Base-by-base conservation (phyloP, 2,888 invertebrate species). In the Leucozona laternaria region DNA sequence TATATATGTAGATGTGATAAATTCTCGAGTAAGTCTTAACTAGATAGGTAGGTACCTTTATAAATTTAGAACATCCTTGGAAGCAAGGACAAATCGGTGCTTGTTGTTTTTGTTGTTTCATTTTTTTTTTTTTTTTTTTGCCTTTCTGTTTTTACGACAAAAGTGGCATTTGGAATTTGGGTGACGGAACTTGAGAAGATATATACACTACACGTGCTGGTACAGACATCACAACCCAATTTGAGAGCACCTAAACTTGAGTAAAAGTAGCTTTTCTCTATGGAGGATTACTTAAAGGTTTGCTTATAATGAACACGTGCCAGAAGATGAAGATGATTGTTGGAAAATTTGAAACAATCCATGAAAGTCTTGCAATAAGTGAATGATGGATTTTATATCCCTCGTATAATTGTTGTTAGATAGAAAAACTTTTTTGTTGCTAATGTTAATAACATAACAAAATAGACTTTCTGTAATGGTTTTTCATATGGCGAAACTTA, bases 61-160 rank as follows among this genome's bases (percentile, higher is more conserved):
- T 77, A 85, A 80, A 77, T 81, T 81, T 86, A 86, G 81, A 80
- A 81, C 73, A 86, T 77, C 81, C 85, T 86, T 86, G 80, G 55
- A 57, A 70, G 77, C 80, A 85, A 81, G 85, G 80, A 80, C 84
- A 80, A 80, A 77, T 68, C 58, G 57, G 60, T 76, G 71, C 55
- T 76, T n/a, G 76, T 64, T 22, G 53, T 53, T 50, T 22, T 53
- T 53, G 25, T 13, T 40, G 2, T 55, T 53, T n/a, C n/a, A n/a
- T n/a, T 71, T 25, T 22, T 25, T 66, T 48, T 34, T 37, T 48
- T 31, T 50, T 75, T 25, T 62, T 62, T 53, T 45, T 53, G 48
- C 37, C 11, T 40, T 57, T 17, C n/a, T 57, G 57, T 71, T 40
- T 71, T 28, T n/a, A 40, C 34, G 31, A 15, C 20, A 66, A 66